Conservation (phyloP, 2,113 vertebrate species). For the Festucalex cinctus region DNA sequence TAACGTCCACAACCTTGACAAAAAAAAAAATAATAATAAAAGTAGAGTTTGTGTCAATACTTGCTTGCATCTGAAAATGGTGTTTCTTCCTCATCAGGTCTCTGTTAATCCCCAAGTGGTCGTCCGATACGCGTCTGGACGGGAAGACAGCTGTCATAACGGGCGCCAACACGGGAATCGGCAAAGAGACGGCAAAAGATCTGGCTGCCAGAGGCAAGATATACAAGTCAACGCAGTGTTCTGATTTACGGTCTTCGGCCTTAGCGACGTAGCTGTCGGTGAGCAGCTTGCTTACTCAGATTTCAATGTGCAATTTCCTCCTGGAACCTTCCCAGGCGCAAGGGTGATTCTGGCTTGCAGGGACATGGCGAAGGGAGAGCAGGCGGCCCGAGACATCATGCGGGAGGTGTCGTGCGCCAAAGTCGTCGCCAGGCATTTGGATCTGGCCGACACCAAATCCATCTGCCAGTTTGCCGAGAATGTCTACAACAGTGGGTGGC, state of each 20-base stretch:
- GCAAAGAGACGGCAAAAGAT: constrained; percentile 72
- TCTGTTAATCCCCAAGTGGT: constrained; percentile 55
- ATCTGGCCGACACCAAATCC: constrained; percentile 71
- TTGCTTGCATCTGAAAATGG: no score
- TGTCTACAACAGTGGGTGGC: constrained; percentile 66
- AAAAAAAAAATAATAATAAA: no score
- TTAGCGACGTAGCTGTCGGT: background rate
- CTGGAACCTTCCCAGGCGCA: constrained; percentile 50
- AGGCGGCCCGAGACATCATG: constrained; percentile 62
- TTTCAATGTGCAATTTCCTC: constrained; percentile 7
- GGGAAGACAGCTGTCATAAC: constrained; percentile 73
- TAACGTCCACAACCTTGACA: no score
- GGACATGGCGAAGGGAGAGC: constrained; percentile 64
- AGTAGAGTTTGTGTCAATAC: no score
- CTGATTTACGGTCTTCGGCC: background rate
- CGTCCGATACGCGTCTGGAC: constrained; percentile 64
- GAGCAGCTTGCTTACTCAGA: background rate
- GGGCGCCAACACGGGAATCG: constrained; percentile 69
- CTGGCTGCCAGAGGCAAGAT: constrained; percentile 67
- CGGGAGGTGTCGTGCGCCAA: constrained; percentile 54
- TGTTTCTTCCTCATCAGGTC: constrained; percentile 39
- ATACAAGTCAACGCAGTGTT: background rate
- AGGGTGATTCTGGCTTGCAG: constrained; percentile 71
- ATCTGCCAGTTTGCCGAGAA: constrained; percentile 72
- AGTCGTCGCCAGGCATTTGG: constrained; percentile 65